Percentiles rank a stretch among this genome's conserved stretches.
Conservation (phyloP, 2,888 invertebrate genomes). For the Ellobium chinense region DNA sequence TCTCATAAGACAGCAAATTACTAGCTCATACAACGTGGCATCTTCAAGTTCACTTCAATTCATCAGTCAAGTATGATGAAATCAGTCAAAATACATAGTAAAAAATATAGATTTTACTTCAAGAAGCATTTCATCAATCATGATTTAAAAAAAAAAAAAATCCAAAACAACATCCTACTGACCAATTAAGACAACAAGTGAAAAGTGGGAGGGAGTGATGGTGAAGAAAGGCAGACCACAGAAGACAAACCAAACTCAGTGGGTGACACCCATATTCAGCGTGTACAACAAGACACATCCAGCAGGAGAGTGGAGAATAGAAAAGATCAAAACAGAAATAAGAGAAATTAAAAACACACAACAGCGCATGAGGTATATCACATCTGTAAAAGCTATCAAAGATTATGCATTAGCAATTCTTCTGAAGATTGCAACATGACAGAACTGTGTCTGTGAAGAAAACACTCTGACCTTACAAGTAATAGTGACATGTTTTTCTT, state of each 20-base stretch:
- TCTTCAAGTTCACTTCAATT: too few relatives aligned
- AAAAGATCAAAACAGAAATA: too few relatives aligned
- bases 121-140: background rate
- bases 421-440: conserved; percentile 1
- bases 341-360: background rate
- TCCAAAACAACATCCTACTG: background rate
- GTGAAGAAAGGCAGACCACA: background rate
- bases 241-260: too few relatives aligned
- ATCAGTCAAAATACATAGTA: background rate
- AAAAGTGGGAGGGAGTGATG: background rate
- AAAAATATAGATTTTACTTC: conserved; percentile 21
- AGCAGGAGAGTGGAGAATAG: too few relatives aligned
- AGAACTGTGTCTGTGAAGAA: background rate
- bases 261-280: too few relatives aligned
- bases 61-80: background rate
- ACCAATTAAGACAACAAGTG: background rate
- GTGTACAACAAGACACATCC: too few relatives aligned
- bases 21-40: background rate
- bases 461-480: background rate
- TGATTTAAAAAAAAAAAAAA: conserved; percentile 5
- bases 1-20: background rate
- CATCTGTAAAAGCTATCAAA: conserved; percentile 15
- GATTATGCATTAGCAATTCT: conserved; percentile 33
- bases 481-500: background rate
- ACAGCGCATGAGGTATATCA: conserved; percentile 38